Conservation (phyloP, 92 coral and sea anemone genomes). For the Blastomussa wellsi region DNA sequence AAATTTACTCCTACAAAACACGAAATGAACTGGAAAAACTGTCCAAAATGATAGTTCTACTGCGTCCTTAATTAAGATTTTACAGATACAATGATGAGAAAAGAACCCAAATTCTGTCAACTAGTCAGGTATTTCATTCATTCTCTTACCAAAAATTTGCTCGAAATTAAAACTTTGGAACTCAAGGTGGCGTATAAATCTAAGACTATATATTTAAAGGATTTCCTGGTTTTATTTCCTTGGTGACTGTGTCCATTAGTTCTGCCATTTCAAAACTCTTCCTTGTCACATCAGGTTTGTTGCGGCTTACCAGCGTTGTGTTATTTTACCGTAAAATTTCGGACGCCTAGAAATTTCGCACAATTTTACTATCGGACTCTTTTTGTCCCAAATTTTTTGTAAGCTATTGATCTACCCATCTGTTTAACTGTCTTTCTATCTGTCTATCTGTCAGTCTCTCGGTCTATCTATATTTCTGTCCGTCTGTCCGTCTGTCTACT, state of each 20-base stretch:
- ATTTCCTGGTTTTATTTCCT: background rate
- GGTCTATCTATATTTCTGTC: background rate
- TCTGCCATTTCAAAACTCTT: background rate
- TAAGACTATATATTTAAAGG: background rate
- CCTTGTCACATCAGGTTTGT: background rate
- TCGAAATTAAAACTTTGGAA: background rate
- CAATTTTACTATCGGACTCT: background rate
- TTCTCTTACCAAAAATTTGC: background rate
- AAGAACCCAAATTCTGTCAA: background rate
- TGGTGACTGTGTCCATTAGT: background rate
- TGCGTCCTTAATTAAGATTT: background rate
- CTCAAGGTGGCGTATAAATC: background rate
- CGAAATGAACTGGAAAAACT: background rate
- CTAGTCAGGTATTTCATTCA: background rate
- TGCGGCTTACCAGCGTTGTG: background rate
- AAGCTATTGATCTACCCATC: background rate
- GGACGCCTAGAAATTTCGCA: background rate
- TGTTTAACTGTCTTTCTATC: background rate
- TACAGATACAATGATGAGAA: background rate
- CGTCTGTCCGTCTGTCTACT: background rate
- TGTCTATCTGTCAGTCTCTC: background rate
- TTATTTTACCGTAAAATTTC: background rate
- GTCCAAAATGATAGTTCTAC: background rate
- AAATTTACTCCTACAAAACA: background rate
- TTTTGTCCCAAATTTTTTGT: background rate